phyloP scores from a whole-genome alignment of 2,888 invertebrate genomes.

The Bellardia bayeri region DNA sequence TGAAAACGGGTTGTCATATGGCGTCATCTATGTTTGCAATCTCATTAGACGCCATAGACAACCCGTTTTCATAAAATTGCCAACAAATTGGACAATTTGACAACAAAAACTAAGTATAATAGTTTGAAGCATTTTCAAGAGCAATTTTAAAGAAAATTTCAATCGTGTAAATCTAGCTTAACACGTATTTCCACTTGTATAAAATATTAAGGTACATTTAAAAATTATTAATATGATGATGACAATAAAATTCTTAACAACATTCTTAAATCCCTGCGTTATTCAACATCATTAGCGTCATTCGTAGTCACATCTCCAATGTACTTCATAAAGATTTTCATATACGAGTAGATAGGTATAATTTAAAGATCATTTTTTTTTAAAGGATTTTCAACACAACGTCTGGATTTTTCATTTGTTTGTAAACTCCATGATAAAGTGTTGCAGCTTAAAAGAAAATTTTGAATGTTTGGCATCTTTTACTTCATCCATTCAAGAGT shows the following conservation, averaged over 20 bases:
- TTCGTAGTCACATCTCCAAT: conserved; percentile 25
- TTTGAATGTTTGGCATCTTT: conserved; percentile 43
- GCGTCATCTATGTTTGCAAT: too few relatives aligned
- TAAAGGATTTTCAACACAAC: conserved; percentile 62
- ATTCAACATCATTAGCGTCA: conserved; percentile 47
- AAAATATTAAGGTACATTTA: background rate
- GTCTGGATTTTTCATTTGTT: conserved; percentile 48
- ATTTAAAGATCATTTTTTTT: conserved; percentile 68
- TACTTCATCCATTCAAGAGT: background rate
- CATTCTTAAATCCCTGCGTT: conserved; percentile 24
- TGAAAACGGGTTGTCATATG: too few relatives aligned
- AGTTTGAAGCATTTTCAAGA: too few relatives aligned
- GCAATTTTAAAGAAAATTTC: too few relatives aligned
- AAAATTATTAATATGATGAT: background rate
- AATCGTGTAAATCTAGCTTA: too few relatives aligned
- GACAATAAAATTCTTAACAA: conserved; percentile 39
- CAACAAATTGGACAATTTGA: too few relatives aligned
- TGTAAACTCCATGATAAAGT: conserved; percentile 62
- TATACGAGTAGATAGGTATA: conserved; percentile 17
- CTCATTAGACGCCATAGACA: too few relatives aligned
- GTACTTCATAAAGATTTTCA: conserved; percentile 56
- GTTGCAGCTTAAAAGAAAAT: conserved; percentile 50
- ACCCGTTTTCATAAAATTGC: too few relatives aligned
- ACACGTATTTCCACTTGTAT: too few relatives aligned
- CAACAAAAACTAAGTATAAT: too few relatives aligned